Evolutionary conservation across 2,888 invertebrate species (phyloP), one percentile per base, ranked within the genome.

Genomic region (Melitaea athalia): DNA sequence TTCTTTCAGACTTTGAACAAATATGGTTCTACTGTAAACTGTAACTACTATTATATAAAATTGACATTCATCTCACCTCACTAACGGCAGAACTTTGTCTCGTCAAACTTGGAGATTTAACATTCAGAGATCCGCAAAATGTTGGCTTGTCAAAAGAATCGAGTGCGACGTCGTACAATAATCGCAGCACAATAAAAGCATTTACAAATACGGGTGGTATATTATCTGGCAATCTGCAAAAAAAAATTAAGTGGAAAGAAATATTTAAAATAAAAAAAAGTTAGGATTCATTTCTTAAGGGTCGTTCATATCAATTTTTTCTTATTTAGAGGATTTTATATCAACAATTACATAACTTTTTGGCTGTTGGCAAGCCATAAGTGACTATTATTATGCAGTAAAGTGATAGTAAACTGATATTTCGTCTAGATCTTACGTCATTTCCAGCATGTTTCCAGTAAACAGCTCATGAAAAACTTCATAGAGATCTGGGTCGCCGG

Each of bases 121-220:
- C 94, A 69, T 94, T 94, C 5, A 95, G 89, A 38, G 95, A 93
- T 14, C 95, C 95, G 60, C 94, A 95, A 74, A 96, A 93, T 67
- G 95, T 95, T 0, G 96, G 97, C 88, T 97, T 97, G 84, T 99
- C 99, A 87, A 98, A 99, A 57, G 97, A 95, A 88, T 99, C 99
- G 75, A 99, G 93, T 0, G 99, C 98, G 79, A 99, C 97, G 87
- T 99, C 99, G 84, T 99, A 99, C 15, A 99, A 91, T 64, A 98
- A 93, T 68, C 99, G 94, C 77, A 98, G 94, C 59, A 99, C 94
- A 59, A 98, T 94, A 81, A 98, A 97, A 0, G 97, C 96, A 81
- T 97, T 97, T 17, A 96, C 94, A 74, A 99, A 93, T 5, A 96
- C 94, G 61, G 95, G 94, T 8, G 98, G 97, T 75, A 98, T 94